Evolutionary conservation across 2,797 vertebrate genomes (phyloP).

Genomic region (Triplophysa bombifrons): DNA sequence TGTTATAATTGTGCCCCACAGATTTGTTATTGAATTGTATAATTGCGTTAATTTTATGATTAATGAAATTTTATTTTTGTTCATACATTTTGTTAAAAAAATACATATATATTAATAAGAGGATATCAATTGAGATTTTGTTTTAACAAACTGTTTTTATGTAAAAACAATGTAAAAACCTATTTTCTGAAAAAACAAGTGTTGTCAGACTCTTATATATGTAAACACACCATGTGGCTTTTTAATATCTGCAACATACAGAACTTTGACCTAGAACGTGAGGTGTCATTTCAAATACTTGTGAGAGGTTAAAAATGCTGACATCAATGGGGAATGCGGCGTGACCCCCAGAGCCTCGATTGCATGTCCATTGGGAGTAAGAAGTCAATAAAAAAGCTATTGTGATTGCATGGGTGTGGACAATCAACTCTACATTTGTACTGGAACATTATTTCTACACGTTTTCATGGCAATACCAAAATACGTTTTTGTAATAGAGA

Average conservation of each 20-base stretch:
- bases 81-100: no score
- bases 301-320: conserved; percentile 58
- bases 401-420: conserved; percentile 30
- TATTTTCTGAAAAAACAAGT: neutral
- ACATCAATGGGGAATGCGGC: conserved; percentile 48
- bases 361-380: conserved; percentile 47
- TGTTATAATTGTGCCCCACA: neutral
- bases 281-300: conserved; percentile 58
- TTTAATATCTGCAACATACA: neutral
- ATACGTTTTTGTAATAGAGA: conserved; percentile 27
- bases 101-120: no score
- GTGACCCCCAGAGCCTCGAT: conserved; percentile 57
- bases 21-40: neutral
- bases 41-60: no score
- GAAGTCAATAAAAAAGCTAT: conserved; percentile 56
- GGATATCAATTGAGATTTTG: no score
- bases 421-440: conserved; percentile 50
- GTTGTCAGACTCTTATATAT: neutral
- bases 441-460: conserved; percentile 5
- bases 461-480: conserved; percentile 4
- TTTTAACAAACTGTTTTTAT: neutral
- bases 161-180: neutral
- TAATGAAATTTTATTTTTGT: no score
- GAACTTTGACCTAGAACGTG: conserved; percentile 26
- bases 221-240: neutral